phyloP scores from a whole-genome alignment of 2,797 vertebrate species.

The Cirrhinus molitorella region DNA sequence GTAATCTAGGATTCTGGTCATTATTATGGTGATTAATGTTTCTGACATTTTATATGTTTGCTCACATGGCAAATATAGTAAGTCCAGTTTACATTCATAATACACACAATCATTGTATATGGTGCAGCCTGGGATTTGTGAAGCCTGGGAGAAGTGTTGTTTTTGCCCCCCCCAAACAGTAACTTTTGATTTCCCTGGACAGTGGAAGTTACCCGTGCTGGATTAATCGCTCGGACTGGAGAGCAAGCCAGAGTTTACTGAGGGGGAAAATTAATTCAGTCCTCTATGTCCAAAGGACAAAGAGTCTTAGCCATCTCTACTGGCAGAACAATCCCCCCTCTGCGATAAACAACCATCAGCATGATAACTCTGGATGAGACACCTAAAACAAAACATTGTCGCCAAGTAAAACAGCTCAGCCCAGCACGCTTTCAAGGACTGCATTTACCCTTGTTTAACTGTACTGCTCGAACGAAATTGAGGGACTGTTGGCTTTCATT shows the following conservation, averaged over 20 bases:
- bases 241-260: constrained; percentile 39
- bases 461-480: neutral
- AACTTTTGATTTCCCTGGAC: constrained; percentile 50
- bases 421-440: constrained; percentile 1
- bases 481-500: constrained; percentile 15
- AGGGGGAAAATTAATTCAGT: constrained; percentile 48
- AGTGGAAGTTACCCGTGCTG: constrained; percentile 35
- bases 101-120: neutral
- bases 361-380: constrained; percentile 24
- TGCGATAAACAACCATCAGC: constrained; percentile 33
- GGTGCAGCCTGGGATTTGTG: too few species aligned
- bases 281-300: constrained; percentile 23
- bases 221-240: constrained; percentile 41
- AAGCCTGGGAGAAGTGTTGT: neutral
- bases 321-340: constrained; percentile 26
- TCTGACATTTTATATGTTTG: neutral
- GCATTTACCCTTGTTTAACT: constrained; percentile 1
- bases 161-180: neutral
- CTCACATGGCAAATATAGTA: too few species aligned
- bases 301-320: constrained; percentile 30
- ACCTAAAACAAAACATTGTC: constrained; percentile 9
- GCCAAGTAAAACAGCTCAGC: neutral
- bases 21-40: neutral
- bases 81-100: neutral
- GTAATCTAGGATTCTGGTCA: neutral